Evolutionary conservation across 2,888 invertebrate genomes (phyloP), one percentile per base, ranked within the genome.

Genomic region (Morinoia aosen): DNA sequence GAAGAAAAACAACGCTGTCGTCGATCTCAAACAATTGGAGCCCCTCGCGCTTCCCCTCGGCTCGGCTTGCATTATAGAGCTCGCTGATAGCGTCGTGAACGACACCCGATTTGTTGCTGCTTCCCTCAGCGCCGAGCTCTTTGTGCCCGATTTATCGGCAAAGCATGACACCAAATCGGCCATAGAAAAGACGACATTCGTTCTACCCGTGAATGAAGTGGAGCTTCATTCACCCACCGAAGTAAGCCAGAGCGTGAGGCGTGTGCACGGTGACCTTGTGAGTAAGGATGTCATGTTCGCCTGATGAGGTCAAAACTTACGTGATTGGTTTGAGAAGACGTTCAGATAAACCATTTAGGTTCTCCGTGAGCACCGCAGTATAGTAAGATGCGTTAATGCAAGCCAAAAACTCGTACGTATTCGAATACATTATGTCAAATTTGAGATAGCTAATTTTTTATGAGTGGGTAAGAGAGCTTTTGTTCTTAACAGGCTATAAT

Each of bases 31-130:
- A 93, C 93, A 93, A 93, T 93, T 93, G 58, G 57, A 48, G 56
- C 57, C 12, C 57, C 57, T 39, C 57, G n/a, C 0, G 11, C 33
- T 57, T 93, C 93, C 93, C 93, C 93, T 57, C 56, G 40, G 93
- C 57, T 57, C 56, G 93, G 56, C 57, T 57, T 93, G 93, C 93
- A 93, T 93, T 93, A 93, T 93, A 48, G 93, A 93, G 93, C 93
- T 93, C 57, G 93, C 93, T 93, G 93, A 93, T 93, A 93, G 93
- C 93, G 57, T 48, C 57, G 25, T 57, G 93, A 90, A 57, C 93
- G 93, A 48, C 93, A n/a, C 57, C 93, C 56, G 93, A 93, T 93
- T 93, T 93, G 93, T 93, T 93, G 48, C 93, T 93, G 93, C 57
- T 93, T 56, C 93, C 57, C 93, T 93, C 93, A 93, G 57, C 93